Percentiles rank a stretch among this genome's conserved stretches.
phyloP scores from a whole-genome alignment of 2,888 invertebrate genomes.

The Venusia cambrica region DNA sequence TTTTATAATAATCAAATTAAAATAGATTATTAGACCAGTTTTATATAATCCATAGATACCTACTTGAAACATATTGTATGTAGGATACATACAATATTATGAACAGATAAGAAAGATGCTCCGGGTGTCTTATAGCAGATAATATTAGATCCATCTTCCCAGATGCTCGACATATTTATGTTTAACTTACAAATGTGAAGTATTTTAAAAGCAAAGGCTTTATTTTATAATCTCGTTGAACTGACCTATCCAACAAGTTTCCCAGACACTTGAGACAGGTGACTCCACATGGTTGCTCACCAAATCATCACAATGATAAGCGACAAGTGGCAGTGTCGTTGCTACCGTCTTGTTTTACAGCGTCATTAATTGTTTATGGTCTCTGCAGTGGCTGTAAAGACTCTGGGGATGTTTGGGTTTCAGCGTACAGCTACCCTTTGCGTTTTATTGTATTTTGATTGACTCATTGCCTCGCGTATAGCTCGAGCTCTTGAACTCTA shows the following conservation, averaged over 20 bases:
- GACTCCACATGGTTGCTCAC: conserved; percentile 23
- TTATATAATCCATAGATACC: neutral
- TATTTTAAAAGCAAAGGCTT: conserved; percentile 6
- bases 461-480: conserved; percentile 13
- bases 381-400: conserved; percentile 61
- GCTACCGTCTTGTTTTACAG: conserved; percentile 64
- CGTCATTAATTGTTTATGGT: conserved; percentile 69
- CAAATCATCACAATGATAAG: conserved; percentile 40
- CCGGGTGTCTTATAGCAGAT: too few relatives aligned
- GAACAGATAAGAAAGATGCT: too few relatives aligned
- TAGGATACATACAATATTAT: too few relatives aligned
- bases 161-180: conserved; percentile 1
- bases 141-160: conserved; percentile 3
- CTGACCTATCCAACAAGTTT: conserved; percentile 27
- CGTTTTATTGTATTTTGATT: conserved; percentile 26
- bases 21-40: too few relatives aligned
- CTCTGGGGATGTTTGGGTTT: conserved; percentile 64
- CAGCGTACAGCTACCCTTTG: conserved; percentile 37
- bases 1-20: too few relatives aligned
- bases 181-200: too few relatives aligned
- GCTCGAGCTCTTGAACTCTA: too few relatives aligned
- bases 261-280: conserved; percentile 30
- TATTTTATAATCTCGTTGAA: conserved; percentile 16
- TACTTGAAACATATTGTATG: neutral
- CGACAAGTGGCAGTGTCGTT: conserved; percentile 42